Evolutionary conservation across 2,113 vertebrate species (phyloP).

Genomic region (Triplophysa rosa): DNA sequence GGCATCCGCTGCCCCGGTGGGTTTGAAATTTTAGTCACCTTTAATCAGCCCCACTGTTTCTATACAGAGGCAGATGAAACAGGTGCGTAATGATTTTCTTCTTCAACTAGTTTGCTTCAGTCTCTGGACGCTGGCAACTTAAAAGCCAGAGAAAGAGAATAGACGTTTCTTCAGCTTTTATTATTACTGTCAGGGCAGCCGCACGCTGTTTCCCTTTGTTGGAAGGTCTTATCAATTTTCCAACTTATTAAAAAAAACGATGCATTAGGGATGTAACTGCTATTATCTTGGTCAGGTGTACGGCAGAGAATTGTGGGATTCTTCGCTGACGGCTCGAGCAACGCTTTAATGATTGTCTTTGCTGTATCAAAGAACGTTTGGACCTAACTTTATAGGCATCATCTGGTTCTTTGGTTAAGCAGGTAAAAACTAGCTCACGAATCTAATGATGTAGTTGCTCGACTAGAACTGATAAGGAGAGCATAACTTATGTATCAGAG

Average conservation of each 20-base stretch:
- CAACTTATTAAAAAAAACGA: constrained; percentile 73
- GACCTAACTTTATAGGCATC: constrained; percentile 60
- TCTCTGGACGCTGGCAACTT: constrained; percentile 70
- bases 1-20: constrained; percentile 50
- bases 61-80: constrained; percentile 72
- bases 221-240: constrained; percentile 71
- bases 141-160: constrained; percentile 70
- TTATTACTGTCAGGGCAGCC: constrained; percentile 68
- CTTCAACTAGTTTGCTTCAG: constrained; percentile 63
- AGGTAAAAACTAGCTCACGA: constrained; percentile 16
- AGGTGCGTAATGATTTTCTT: constrained; percentile 67
- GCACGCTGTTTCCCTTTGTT: constrained; percentile 65
- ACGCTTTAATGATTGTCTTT: constrained; percentile 70
- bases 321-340: constrained; percentile 62
- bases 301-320: constrained; percentile 63
- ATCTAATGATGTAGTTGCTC: not conserved
- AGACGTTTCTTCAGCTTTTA: constrained; percentile 69
- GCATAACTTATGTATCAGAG: not conserved
- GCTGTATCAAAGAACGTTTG: constrained; percentile 66
- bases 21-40: constrained; percentile 75
- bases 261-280: constrained; percentile 71
- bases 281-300: constrained; percentile 68
- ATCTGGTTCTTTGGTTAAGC: constrained; percentile 61
- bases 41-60: constrained; percentile 74
- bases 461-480: not conserved